Base-by-base conservation (phyloP, 2,888 invertebrate genomes). In the Steinernema carpocapsae region DNA sequence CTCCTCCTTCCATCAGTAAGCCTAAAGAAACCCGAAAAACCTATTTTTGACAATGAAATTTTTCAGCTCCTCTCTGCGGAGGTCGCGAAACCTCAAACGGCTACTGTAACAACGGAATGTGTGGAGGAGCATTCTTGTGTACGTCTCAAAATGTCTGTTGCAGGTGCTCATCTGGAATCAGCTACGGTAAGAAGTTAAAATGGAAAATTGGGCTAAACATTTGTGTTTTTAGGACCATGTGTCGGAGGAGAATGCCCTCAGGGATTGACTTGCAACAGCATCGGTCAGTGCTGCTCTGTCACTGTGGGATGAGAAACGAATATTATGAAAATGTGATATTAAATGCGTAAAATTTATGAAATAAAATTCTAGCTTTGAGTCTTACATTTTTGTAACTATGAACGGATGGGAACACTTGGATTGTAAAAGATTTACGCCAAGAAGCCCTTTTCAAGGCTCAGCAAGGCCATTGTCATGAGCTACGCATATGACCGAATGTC, bases 191-290 rank as follows among this genome's bases (percentile, higher is more conserved):
- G 43, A 43, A 43, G 43, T n/a, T 14, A 43, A 19, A 4, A n/a
- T 48, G 7, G 4, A 4, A 19, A 19, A 17, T 17, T 4, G 4
- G 48, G 4, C 48, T 4, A 4, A 48, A 17, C 19, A 19, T 4
- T 6, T 17, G n/a, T 6, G 17, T 4, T 6, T 48, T 48, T 26
- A 26, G 56, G 56, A 26, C 56, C 56, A 3, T 56, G 56, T 26
- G 56, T 56, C 24, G 26, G 26, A 22, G 26, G 26, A 22, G 2
- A 56, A 19, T 56, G 56, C 26, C 56, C 56, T 26, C 22, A 22
- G 22, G 56, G 56, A 56, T 26, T 56, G 7, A 56, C 56, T 4
- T 56, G 56, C 56, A 56, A 56, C 56, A 56, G 56, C 56, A 26
- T 24, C 56, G 56, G 56, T 26, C 56, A 56, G 24, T 56, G 56